Evolutionary conservation across 2,888 invertebrate species (phyloP), one percentile per base, ranked within the genome.

Genomic region (Melanotus villosus): DNA sequence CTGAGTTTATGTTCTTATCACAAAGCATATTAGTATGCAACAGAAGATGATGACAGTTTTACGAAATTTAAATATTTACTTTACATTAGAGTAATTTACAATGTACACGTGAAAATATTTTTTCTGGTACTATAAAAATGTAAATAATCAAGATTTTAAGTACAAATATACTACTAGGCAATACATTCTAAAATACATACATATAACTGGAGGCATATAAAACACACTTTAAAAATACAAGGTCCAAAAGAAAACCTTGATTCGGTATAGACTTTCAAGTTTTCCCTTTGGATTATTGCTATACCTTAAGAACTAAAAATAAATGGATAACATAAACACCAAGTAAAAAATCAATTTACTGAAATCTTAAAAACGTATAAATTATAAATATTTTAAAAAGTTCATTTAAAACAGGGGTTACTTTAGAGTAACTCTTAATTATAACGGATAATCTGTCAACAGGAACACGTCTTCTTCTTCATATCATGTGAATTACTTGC

Each of bases 401-500:
- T 26, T n/a, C 16, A 45, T n/a, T 23, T 47, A 30, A 41, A 52
- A 52, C 30, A 4, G 30, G 7, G 3, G 10, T 7, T 47, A 36
- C 38, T 47, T 57, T 65, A 57, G 64, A 65, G 47, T 43, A 45
- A 45, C 43, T 57, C 18, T 26, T 57, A 52, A 16, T 0, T 14
- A 12, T 14, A 38, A 18, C 19, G 1, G 32, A 14, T 32, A 9
- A 3, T n/a, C 54, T 62, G 66, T 80, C 77, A 80, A 75, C 79
- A 81, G 12, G 79, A 73, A 73, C 80, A 81, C 58, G 71, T 65
- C 73, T 78, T 80, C 64, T 73, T 73, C 56, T 64, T 75, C 60
- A 65, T 65, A 62, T 70, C 71, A 67, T 75, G 78, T 14, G 75
- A 66, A 64, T 81, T 77, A 69, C 77, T 77, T 16, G 77, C 90